phyloP scores from a whole-genome alignment of 1,140 invertebrate species.

The Drosophila kurseongensis region DNA sequence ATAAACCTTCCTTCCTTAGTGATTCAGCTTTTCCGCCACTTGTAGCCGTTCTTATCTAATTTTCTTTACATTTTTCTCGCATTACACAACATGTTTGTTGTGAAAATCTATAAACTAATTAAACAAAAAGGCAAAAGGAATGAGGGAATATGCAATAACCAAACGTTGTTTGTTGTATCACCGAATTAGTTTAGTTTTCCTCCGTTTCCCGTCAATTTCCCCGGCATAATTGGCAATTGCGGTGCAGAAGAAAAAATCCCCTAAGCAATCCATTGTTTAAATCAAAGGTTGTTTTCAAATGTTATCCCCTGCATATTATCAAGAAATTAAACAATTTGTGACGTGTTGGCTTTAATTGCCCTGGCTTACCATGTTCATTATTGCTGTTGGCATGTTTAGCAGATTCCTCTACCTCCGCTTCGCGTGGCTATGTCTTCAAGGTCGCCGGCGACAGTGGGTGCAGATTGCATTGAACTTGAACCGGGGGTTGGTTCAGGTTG shows the following conservation, averaged over 20 bases:
- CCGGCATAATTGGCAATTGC: conserved; percentile 18
- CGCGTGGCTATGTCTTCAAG: conserved; percentile 47
- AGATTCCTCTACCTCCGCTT: background rate
- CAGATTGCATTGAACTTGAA: conserved; percentile 78
- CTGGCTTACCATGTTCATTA: conserved; percentile 2
- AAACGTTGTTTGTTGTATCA: conserved; percentile 45
- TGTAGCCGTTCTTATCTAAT: conserved; percentile 26
- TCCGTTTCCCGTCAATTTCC: conserved; percentile 8
- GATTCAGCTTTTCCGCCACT: conserved; percentile 1
- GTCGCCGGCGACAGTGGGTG: conserved; percentile 42
- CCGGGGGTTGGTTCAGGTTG: conserved; percentile 42
- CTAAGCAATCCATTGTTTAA: background rate
- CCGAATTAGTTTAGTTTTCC: conserved; percentile 38
- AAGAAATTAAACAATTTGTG: conserved; percentile 34
- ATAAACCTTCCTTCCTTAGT: background rate
- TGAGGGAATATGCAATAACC: conserved; percentile 8
- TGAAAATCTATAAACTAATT: conserved; percentile 44
- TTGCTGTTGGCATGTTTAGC: conserved; percentile 19
- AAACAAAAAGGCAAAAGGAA: conserved; percentile 21
- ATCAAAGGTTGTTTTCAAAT: conserved; percentile 8
- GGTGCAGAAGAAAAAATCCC: background rate
- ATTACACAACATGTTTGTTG: conserved; percentile 39
- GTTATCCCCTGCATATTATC: conserved; percentile 11
- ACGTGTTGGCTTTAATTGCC: conserved; percentile 29
- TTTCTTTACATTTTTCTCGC: background rate